These are phyloP conservation scores for Drosophila littoralis DNA, from an alignment of 1,140 invertebrate genomes.

Conservation along the genomic window DNA sequence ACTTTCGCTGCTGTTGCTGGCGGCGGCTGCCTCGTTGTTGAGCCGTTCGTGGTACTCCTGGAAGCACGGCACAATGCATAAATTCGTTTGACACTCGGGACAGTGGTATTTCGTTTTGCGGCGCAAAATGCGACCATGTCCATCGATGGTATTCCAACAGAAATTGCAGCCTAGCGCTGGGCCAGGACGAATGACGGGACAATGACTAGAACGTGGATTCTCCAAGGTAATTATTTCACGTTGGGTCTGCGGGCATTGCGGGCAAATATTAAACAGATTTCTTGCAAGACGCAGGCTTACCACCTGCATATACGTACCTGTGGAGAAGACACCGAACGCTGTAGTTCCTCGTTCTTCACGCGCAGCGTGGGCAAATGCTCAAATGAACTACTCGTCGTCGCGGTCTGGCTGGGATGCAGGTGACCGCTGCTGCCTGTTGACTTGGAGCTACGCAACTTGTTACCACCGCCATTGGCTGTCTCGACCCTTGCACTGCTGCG, in stretches of 20 bases:
- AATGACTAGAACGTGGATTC: conserved; percentile 87
- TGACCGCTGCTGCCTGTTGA: conserved; percentile 59
- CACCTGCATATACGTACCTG: conserved; percentile 60
- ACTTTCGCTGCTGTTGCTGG: conserved; percentile 45
- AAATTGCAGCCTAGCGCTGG: conserved; percentile 93
- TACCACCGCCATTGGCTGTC: conserved; percentile 49
- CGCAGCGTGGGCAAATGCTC: conserved; percentile 84
- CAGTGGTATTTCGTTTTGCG: conserved; percentile 95
- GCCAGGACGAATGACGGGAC: conserved; percentile 91
- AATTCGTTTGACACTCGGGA: conserved; percentile 93
- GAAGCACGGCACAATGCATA: conserved; percentile 94
- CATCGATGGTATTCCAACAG: conserved; percentile 94
- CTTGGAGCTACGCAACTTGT: conserved; percentile 71
- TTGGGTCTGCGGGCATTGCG: conserved; percentile 64
- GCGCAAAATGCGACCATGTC: conserved; percentile 90
- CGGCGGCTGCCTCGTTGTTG: conserved; percentile 72
- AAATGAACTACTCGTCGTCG: conserved; percentile 70
- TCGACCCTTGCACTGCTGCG: conserved; percentile 43
- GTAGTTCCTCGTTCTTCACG: conserved; percentile 85
- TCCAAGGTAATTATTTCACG: conserved; percentile 82
- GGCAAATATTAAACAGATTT: neutral
- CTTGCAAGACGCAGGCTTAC: neutral
- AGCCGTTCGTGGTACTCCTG: conserved; percentile 90
- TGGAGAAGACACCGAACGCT: conserved; percentile 87
- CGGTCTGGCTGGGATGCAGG: conserved; percentile 63